Evolutionary conservation across 2,888 invertebrate genomes (phyloP).

Genomic region (Prosopocoilus inquinatus): DNA sequence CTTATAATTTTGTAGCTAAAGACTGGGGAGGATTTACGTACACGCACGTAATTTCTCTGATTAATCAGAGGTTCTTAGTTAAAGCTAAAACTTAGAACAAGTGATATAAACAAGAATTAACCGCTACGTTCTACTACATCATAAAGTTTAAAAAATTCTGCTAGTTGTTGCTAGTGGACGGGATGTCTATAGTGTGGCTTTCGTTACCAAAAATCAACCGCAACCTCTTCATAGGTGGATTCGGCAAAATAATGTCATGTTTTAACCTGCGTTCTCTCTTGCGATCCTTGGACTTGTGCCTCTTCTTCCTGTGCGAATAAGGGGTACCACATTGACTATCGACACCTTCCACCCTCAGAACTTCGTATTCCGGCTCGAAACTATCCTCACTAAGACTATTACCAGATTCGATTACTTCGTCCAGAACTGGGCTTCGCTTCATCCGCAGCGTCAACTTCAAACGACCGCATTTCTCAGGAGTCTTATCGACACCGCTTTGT

Average conservation of each 20-base stretch:
- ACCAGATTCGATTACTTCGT: constrained; percentile 81
- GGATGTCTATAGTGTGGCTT: constrained; percentile 84
- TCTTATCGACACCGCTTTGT: constrained; percentile 31
- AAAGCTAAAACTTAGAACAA: constrained; percentile 3
- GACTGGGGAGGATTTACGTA: too few species aligned
- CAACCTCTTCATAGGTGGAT: constrained; percentile 79
- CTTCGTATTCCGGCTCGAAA: constrained; percentile 79
- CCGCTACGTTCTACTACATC: neutral
- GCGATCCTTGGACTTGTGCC: constrained; percentile 59
- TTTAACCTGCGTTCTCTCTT: constrained; percentile 43
- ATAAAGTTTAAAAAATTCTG: constrained; percentile 19
- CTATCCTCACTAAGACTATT: constrained; percentile 65
- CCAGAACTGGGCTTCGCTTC: constrained; percentile 82
- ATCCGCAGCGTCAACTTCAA: constrained; percentile 80
- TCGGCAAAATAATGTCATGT: constrained; percentile 54
- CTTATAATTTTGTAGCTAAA: too few species aligned
- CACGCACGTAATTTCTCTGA: neutral
- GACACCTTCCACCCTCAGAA: constrained; percentile 79
- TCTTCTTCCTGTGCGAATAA: constrained; percentile 60
- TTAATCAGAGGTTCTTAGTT: neutral
- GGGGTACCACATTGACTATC: constrained; percentile 47
- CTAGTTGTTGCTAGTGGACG: constrained; percentile 65
- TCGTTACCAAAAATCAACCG: constrained; percentile 87
- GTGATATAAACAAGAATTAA: constrained; percentile 12
- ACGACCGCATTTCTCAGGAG: constrained; percentile 50